A percentile compares a stretch with the other conserved stretches of the same genome.
Conservation (phyloP, 2,888 invertebrate genomes). For the Heteropelma amictum region DNA sequence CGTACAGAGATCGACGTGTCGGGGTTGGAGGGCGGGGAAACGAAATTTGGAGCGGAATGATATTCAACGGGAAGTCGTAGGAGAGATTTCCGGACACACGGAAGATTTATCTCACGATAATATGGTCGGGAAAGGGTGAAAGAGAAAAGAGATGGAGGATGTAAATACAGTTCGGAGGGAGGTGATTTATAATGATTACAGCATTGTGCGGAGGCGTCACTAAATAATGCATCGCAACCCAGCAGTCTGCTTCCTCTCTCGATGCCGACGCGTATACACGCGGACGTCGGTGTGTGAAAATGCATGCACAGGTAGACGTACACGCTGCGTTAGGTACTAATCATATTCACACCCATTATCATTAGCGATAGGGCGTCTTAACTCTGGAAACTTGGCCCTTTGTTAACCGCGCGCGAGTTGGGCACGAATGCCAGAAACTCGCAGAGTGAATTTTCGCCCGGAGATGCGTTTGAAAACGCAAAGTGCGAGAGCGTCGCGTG, state of each 20-base stretch:
- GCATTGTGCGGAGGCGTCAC: constrained; percentile 67
- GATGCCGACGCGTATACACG: neutral
- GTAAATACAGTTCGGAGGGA: constrained; percentile 56
- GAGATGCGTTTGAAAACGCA: no score
- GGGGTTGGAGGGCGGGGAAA: constrained; percentile 20
- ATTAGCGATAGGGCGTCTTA: constrained; percentile 62
- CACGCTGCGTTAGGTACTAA: constrained; percentile 12
- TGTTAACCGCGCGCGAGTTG: constrained; percentile 36
- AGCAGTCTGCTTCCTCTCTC: constrained; percentile 31
- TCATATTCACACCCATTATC: constrained; percentile 65
- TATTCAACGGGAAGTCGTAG: constrained; percentile 66
- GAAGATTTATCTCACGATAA: constrained; percentile 50
- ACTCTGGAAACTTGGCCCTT: constrained; percentile 57
- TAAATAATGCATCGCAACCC: constrained; percentile 69
- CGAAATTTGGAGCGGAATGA: constrained; percentile 33
- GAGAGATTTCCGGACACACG: constrained; percentile 64
- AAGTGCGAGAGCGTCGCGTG: no score
- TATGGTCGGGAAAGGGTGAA: constrained; percentile 37
- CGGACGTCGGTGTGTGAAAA: neutral
- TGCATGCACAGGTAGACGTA: neutral
- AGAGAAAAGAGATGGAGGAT: constrained; percentile 54
- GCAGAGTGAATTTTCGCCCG: no score
- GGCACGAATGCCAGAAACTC: no score
- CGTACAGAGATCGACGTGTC: neutral
- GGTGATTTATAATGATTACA: constrained; percentile 73